These are phyloP conservation scores for Operophtera brumata DNA, from an alignment of 2,888 invertebrate genomes.

Conservation along the genomic window DNA sequence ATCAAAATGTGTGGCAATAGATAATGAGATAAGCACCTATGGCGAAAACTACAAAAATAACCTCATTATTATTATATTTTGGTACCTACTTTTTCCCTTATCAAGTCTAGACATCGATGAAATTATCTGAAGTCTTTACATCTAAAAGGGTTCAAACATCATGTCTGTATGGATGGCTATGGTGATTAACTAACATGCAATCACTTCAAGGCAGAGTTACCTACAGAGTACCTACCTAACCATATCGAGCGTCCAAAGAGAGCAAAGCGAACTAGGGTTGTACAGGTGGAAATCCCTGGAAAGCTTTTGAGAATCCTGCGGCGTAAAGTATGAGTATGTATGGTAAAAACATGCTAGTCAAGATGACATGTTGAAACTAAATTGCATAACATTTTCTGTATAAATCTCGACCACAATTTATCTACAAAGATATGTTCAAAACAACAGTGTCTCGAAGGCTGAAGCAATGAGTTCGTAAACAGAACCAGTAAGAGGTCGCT, in stretches of 20 bases:
- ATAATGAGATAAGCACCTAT: too few relatives aligned
- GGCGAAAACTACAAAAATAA: too few relatives aligned
- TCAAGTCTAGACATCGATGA: slow-evolving; percentile 27
- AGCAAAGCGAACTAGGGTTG: too few relatives aligned
- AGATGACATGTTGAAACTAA: neutral
- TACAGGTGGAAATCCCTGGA: too few relatives aligned
- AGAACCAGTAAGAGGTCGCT: slow-evolving; percentile 75
- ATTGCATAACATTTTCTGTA: slow-evolving; percentile 14
- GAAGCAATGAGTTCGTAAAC: slow-evolving; percentile 45
- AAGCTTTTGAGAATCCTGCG: too few relatives aligned
- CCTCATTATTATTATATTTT: neutral
- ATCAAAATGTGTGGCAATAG: too few relatives aligned
- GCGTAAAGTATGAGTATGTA: neutral
- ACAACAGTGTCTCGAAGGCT: slow-evolving; percentile 22
- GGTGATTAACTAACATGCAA: neutral
- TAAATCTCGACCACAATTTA: slow-evolving; percentile 7
- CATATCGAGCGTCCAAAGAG: too few relatives aligned
- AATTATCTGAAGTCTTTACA: neutral
- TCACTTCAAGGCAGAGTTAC: neutral
- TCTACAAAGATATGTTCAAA: slow-evolving; percentile 16
- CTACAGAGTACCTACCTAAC: too few relatives aligned
- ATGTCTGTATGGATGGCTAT: neutral
- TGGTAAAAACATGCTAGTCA: neutral
- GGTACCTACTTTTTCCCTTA: slow-evolving; percentile 15
- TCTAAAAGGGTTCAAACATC: neutral